Percentiles rank a stretch among this genome's conserved stretches.
Conservation (phyloP, 2,113 vertebrate genomes). For the Festucalex cinctus region DNA sequence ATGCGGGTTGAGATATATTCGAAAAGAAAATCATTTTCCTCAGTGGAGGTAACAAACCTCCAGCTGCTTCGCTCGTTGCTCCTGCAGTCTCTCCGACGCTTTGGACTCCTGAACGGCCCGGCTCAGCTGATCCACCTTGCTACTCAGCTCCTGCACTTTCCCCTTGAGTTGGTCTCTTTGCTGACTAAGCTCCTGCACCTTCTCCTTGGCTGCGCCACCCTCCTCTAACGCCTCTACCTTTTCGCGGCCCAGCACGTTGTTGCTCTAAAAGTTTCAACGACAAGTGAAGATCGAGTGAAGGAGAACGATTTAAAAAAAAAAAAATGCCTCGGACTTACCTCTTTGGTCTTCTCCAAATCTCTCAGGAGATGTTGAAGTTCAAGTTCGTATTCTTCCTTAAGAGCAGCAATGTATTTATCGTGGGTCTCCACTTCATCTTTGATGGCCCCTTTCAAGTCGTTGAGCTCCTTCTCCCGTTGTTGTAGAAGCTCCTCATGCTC, state of each 20-base stretch:
- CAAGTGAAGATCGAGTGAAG: not conserved
- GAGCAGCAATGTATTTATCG: slow-evolving; percentile 81
- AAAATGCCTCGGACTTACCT: slow-evolving; percentile 65
- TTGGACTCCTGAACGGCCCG: slow-evolving; percentile 54
- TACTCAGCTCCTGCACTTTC: slow-evolving; percentile 56
- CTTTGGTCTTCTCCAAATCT: slow-evolving; percentile 74
- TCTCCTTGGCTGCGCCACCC: slow-evolving; percentile 25
- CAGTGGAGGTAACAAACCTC: slow-evolving; percentile 46
- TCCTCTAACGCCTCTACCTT: slow-evolving; percentile 54
- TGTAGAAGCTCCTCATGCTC: slow-evolving; percentile 86
- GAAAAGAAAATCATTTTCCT: not conserved
- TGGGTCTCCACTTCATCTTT: slow-evolving; percentile 93
- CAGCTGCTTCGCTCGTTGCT: slow-evolving; percentile 61
- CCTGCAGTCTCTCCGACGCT: slow-evolving; percentile 56
- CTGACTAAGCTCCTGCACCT: slow-evolving; percentile 59
- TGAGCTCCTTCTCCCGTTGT: slow-evolving; percentile 83
- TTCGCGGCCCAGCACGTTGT: slow-evolving; percentile 45
- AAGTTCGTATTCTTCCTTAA: slow-evolving; percentile 81
- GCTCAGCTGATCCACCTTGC: slow-evolving; percentile 63
- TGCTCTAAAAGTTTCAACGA: slow-evolving; percentile 43
- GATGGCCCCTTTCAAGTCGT: slow-evolving; percentile 84
- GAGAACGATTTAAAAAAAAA: not conserved
- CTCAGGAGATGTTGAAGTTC: slow-evolving; percentile 76
- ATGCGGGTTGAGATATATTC: too few relatives aligned
- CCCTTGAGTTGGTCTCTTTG: slow-evolving; percentile 61